Conservation (phyloP, 2,797 vertebrate species). For the Pseudochirops cupreus region DNA sequence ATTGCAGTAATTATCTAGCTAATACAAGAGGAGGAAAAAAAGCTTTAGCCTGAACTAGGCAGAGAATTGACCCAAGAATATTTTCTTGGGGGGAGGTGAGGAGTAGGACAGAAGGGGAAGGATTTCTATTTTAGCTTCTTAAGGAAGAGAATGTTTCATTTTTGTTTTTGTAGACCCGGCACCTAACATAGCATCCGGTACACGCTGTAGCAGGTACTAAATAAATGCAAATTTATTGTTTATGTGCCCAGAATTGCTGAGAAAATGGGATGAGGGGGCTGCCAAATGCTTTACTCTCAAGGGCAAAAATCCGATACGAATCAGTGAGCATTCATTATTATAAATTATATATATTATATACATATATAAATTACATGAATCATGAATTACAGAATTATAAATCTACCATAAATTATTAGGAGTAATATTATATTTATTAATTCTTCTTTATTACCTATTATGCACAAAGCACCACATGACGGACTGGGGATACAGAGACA, state of each 20-base stretch:
- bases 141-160: background rate
- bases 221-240: background rate
- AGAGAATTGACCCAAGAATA: background rate
- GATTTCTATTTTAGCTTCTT: background rate
- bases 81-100: background rate
- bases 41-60: slow-evolving; percentile 6
- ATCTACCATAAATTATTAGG: background rate
- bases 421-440: background rate
- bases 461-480: background rate
- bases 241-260: background rate
- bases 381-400: background rate
- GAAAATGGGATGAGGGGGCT: background rate
- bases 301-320: background rate
- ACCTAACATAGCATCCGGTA: background rate
- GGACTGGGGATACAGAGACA: background rate
- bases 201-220: background rate
- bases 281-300: background rate
- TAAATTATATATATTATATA: background rate
- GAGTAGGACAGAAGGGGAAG: background rate
- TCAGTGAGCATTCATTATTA: background rate
- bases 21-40: background rate
- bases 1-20: background rate
- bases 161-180: background rate
- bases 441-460: background rate
- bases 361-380: background rate